Evolutionary conservation across 2,113 vertebrate genomes (phyloP), one percentile per base, ranked within the genome.

Genomic region (Microtus montanus): DNA sequence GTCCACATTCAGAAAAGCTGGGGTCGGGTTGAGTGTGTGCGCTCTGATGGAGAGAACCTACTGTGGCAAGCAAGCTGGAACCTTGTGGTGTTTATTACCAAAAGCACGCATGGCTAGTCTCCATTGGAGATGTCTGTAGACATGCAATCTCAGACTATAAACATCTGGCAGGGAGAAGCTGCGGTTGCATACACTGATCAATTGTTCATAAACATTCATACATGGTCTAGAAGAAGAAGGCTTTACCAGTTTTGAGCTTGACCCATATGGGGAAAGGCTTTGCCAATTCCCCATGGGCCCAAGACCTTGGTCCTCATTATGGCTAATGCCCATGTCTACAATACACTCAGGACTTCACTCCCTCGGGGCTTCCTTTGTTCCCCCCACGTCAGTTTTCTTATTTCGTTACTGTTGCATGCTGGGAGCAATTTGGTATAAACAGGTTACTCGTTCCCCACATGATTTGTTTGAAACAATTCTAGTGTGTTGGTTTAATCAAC

Each of bases 381-480:
- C 78, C 33, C 10, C 10, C 0, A 80, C 73, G 49, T 77, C 38
- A 92, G 44, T 61, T 22, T 73, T 61, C 41, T 84, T 49, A 52
- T 87, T 70, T 90, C 41, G 66, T 82, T 86, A 13, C 80, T 68
- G 71, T 68, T 91, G 22, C 4, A 61, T 73, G 38, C 66, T 38
- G 63, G 77, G 13, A 20, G 61, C 5, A 24, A 68, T 79, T 82
- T 83, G 91, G 49, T 91, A 17, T 44, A 89, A 91, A 9, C n/a
- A 73, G 38, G 30, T 19, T 92, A 73, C 30, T 26, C 71, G 52
- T 61, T 87, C 33, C 28, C n/a, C 22, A 71, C 1, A 26, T 71
- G 49, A 73, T 82, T 90, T 90, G n/a, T 88, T 91, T 61, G 71
- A 14, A 64, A 26, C 71, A 54, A 82, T 85, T 96, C 87, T n/a